Evolutionary conservation across 1,140 invertebrate genomes (phyloP), one percentile per base, ranked within the genome.

Genomic region (Aphaenogaster rudis): DNA sequence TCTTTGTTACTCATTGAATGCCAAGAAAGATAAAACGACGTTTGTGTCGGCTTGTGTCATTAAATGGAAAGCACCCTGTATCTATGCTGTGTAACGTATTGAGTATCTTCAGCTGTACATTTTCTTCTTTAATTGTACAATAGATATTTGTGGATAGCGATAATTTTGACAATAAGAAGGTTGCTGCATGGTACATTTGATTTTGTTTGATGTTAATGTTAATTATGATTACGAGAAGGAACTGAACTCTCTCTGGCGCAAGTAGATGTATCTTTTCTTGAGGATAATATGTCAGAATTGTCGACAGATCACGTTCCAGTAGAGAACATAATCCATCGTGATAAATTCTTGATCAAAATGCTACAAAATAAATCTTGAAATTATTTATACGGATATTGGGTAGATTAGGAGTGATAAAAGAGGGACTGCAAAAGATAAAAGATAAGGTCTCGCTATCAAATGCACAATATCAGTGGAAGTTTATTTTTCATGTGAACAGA

Each of bases 401-500:
- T 39, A 84, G 69, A 84, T 84, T 84, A 84, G 33, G 8, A 21
- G 13, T 61, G 80, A 84, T 84, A 84, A 82, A 82, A 39, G 6
- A 39, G 9, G 13, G n/a, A 21, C 3, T 48, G 28, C 9, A 3
- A 71, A 81, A 81, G 39, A 81, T 76, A 76, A 84, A 84, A 76
- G 80, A 84, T 84, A 84, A 84, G 42, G 39, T 74, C 17, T 28
- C 63, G 17, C 3, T 63, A 82, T 76, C 45, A 61, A 21, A n/a
- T 48, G 3, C 15, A 21, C 9, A 15, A 59, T 54, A 36, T 57
- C 7, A 13, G 0, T 74, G 28, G 17, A 59, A 57, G 13, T 59
- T 80, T 11, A 9, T 61, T 90, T 88, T 80, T 54, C 11, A 28
- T 36, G 2, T 36, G 0, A 21, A 61, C 93, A 99, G 98, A 96